Evolutionary conservation across 1,140 invertebrate species (phyloP), one percentile per base, ranked within the genome.

Genomic region (Hycleus cichorii): DNA sequence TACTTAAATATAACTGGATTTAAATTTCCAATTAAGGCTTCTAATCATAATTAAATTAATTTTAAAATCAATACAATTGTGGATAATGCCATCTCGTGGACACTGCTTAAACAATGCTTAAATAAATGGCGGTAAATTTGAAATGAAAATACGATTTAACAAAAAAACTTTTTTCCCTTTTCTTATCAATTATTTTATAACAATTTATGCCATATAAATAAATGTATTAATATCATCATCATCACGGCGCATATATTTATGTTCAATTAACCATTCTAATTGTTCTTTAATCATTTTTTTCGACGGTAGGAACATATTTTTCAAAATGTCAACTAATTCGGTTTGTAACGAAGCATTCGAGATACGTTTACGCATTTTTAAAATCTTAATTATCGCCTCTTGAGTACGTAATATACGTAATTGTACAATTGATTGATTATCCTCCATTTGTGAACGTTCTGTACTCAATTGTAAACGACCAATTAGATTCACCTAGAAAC

Each of bases 271-370:
- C 95, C 95, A 98, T 76, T 99, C 96, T 38, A 98, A 87, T 78
- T 98, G 96, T 78, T 99, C 95, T 78, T 99, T 99, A 63, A 99
- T 98, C 87, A 98, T 92, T 77, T 98, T 98, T 77, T 97, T 97
- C 59, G 93, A 95, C 32, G 97, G 97, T 65, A 98, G 77, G 80
- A 99, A 99, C 94, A 98, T 97, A 74, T 98, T 97, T 77, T 97
- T 98, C 49, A 99, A 78, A 75, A 99, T 97, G 78, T 98, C 95
- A 5, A 98, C 89, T 40, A 98, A 79, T 81, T 98, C 96, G 40
- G 91, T 92, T 80, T 98, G 95, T 46, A 99, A 77, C 62, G 96
- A 91, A 47, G 90, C 91, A 74, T 97, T 97, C 11, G 87, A 89
- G 48, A 97, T 93, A 43, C 84, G 83, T 75, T 98, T 98, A 52